Percentiles rank a stretch among this genome's conserved stretches.
Conservation (phyloP, 2,797 vertebrate genomes). For the Helostoma temminkii region DNA sequence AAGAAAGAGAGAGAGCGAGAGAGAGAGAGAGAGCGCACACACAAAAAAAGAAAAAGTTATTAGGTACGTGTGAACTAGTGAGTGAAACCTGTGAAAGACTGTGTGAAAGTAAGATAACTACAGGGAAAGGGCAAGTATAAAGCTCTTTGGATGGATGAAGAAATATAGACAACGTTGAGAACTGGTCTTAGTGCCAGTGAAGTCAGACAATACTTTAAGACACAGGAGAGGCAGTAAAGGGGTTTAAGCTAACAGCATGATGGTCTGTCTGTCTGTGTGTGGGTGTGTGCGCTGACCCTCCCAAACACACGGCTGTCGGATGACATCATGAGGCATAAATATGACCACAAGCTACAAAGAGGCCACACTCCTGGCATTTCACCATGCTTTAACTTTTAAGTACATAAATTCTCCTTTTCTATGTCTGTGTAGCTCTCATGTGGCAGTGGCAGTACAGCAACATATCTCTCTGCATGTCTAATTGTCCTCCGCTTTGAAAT, state of each 20-base stretch:
- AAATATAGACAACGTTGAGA: constrained; percentile 31
- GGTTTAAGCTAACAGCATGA: constrained; percentile 63
- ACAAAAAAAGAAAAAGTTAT: background rate
- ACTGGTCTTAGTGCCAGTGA: constrained; percentile 32
- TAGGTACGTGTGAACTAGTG: constrained; percentile 43
- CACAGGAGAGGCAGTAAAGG: constrained; percentile 30
- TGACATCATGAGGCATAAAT: constrained; percentile 83
- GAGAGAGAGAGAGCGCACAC: constrained; percentile 6
- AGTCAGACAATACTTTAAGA: constrained; percentile 47
- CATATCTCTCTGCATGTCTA: constrained; percentile 67
- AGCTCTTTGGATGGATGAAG: constrained; percentile 37
- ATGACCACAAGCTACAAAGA: constrained; percentile 74
- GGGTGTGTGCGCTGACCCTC: constrained; percentile 71
- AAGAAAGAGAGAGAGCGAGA: constrained; percentile 10
- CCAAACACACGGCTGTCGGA: constrained; percentile 74
- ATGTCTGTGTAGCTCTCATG: constrained; percentile 23
- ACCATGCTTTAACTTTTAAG: constrained; percentile 51
- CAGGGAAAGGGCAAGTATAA: constrained; percentile 46
- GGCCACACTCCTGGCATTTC: constrained; percentile 66
- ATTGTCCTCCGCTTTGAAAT: constrained; percentile 67
- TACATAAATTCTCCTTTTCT: constrained; percentile 24
- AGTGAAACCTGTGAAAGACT: constrained; percentile 57
- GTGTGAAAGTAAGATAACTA: constrained; percentile 60
- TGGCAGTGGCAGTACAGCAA: constrained; percentile 31
- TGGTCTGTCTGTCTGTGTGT: constrained; percentile 62